Conservation (phyloP, 2,113 vertebrate genomes). For the Centropus bengalensis region DNA sequence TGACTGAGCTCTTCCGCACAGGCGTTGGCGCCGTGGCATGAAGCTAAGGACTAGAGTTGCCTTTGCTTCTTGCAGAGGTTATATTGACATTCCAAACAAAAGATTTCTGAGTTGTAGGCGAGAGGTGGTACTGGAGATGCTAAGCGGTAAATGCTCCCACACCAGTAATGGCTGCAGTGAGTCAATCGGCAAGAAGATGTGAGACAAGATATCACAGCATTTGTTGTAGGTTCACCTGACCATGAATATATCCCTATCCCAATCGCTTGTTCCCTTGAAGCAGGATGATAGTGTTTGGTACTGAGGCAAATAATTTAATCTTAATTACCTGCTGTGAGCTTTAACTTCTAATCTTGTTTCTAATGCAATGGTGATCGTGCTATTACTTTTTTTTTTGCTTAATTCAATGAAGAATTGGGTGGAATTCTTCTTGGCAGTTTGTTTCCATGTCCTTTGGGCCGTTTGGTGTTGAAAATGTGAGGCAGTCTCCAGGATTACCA, state of each 20-base stretch:
- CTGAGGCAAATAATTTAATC: neutral
- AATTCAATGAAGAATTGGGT: neutral
- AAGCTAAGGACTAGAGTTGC: neutral
- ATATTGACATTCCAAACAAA: neutral
- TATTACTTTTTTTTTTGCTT: neutral
- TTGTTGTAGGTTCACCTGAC: neutral
- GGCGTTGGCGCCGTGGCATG: neutral
- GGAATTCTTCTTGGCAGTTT: neutral
- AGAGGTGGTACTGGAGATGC: neutral
- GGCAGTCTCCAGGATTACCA: neutral
- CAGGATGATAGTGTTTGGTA: neutral
- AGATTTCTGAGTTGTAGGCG: neutral
- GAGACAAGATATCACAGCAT: neutral
- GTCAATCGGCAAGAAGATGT: neutral
- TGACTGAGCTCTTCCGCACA: neutral
- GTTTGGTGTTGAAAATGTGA: neutral
- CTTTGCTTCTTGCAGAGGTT: neutral
- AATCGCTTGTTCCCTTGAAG: neutral
- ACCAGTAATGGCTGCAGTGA: neutral
- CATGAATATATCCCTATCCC: neutral
- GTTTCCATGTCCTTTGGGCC: neutral
- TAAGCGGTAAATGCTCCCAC: neutral
- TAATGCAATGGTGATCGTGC: neutral
- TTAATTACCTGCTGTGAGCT: neutral
- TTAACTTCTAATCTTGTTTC: neutral